phyloP scores from a whole-genome alignment of 2,113 vertebrate genomes.

The Ptyas mucosa region DNA sequence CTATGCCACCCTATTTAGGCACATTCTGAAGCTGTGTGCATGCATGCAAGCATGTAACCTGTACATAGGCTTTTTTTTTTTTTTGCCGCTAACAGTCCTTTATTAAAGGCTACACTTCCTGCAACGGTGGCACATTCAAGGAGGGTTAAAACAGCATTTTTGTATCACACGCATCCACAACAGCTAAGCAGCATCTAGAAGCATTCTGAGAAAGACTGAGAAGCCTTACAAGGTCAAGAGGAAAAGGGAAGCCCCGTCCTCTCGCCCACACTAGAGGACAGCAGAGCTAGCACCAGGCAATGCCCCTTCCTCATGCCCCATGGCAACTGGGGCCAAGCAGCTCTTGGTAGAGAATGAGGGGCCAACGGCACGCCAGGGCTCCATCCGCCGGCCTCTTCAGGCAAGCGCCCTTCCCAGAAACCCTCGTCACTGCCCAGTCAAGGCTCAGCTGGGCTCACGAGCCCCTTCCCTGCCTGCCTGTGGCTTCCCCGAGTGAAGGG shows the following conservation, averaged over 20 bases:
- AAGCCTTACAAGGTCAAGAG: constrained; percentile 41
- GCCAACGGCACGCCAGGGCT: too few species aligned
- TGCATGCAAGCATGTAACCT: neutral
- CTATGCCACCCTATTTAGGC: too few species aligned
- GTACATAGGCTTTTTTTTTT: neutral
- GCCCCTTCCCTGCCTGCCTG: neutral
- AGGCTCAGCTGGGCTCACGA: neutral
- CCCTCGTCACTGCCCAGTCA: neutral
- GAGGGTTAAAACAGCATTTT: constrained; percentile 54
- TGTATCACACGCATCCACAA: constrained; percentile 42
- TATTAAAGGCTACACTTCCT: constrained; percentile 68
- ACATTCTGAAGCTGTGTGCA: too few species aligned
- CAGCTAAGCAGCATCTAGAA: neutral
- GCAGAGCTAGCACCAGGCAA: constrained; percentile 19
- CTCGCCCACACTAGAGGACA: neutral
- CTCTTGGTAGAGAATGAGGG: too few species aligned
- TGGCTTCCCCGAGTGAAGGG: neutral
- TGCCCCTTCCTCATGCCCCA: neutral
- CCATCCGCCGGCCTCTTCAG: too few species aligned
- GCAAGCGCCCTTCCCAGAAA: neutral
- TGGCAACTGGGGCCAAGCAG: neutral
- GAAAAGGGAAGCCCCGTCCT: constrained; percentile 35
- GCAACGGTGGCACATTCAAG: constrained; percentile 68
- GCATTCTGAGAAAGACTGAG: too few species aligned
- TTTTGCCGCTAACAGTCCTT: constrained; percentile 64